Conservation (phyloP, 2,797 vertebrate species). For the Gymnopithys bicolor region DNA sequence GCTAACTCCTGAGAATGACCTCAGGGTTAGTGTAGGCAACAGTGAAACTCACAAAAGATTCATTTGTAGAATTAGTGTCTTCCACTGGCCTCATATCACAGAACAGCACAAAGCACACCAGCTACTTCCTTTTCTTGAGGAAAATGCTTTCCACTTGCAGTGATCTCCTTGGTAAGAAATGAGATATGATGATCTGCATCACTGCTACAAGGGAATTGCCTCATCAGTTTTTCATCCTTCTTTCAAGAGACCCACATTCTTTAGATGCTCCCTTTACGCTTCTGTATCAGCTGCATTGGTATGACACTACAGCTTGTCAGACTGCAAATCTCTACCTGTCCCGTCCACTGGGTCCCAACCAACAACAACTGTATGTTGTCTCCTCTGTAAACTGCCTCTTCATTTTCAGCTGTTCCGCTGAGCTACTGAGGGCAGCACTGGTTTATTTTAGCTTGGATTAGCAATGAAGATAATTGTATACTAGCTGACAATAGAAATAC, state of each 20-base stretch:
- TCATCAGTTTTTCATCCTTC: neutral
- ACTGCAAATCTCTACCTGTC: neutral
- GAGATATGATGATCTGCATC: neutral
- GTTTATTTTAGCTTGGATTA: neutral
- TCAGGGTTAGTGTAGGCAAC: neutral
- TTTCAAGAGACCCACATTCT: neutral
- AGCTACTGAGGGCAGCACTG: neutral
- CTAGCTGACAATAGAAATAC: neutral
- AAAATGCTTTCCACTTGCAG: neutral
- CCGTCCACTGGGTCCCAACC: neutral
- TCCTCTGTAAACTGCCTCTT: neutral
- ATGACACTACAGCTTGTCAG: neutral
- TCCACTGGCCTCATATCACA: neutral
- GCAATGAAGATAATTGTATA: neutral
- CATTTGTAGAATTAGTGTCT: constrained; percentile 5
- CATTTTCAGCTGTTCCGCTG: neutral
- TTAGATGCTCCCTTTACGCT: neutral
- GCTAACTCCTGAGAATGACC: neutral
- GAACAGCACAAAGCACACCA: neutral
- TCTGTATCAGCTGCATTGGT: neutral
- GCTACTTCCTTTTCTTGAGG: neutral
- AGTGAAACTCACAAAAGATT: constrained; percentile 29
- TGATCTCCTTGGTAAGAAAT: neutral
- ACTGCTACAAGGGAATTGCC: neutral
- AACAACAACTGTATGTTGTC: neutral